Percentiles rank a stretch among this genome's conserved stretches.
phyloP scores from a whole-genome alignment of 2,888 invertebrate genomes.

The Pelosia muscerda region DNA sequence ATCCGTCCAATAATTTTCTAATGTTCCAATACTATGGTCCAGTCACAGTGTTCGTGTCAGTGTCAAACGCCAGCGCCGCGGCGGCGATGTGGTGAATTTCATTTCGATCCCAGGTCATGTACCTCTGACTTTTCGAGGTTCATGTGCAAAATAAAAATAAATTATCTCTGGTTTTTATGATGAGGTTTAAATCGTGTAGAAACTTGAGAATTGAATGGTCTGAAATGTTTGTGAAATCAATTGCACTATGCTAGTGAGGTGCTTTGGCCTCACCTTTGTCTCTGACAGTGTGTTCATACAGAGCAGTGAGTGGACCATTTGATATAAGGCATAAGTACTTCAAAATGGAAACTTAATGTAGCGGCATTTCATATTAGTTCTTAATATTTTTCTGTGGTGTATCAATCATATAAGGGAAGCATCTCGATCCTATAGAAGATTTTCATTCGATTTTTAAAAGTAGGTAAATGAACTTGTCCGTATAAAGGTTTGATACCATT shows the following conservation, averaged over 20 bases:
- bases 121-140: background rate
- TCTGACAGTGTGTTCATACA: background rate
- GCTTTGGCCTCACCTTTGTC: background rate
- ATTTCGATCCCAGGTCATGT: background rate
- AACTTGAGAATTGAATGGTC: background rate
- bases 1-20: background rate
- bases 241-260: background rate
- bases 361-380: too few species aligned
- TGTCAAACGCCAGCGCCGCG: background rate
- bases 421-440: too few species aligned
- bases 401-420: too few species aligned
- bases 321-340: background rate
- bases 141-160: slow-evolving; percentile 1
- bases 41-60: too few species aligned
- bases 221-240: background rate
- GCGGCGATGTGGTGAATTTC: background rate
- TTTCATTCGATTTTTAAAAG: too few species aligned
- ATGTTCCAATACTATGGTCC: background rate
- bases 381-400: too few species aligned
- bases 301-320: background rate
- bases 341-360: background rate
- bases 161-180: background rate
- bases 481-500: too few species aligned
- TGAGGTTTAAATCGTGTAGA: background rate
- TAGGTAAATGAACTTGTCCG: too few species aligned